These are phyloP conservation scores for Parapsyche elsis DNA, from an alignment of 1,140 invertebrate genomes.

Conservation along the genomic window DNA sequence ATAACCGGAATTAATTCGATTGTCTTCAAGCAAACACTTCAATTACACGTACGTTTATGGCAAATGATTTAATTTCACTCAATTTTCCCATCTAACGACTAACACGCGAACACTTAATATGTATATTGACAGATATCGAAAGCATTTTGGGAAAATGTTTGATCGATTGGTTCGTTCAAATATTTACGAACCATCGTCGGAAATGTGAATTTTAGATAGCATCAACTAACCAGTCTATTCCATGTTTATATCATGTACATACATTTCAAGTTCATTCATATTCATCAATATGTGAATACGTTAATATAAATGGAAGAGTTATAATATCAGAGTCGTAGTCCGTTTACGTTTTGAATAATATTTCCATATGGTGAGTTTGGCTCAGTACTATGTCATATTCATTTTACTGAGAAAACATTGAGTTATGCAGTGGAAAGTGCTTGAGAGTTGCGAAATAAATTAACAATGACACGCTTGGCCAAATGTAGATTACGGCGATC, in stretches of 20 bases:
- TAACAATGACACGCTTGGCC: neutral
- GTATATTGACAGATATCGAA: constrained; percentile 15
- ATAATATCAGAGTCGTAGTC: neutral
- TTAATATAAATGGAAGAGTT: neutral
- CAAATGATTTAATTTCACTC: too few species aligned
- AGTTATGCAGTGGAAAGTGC: neutral
- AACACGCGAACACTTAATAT: too few species aligned
- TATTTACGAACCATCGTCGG: neutral
- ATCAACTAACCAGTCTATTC: neutral
- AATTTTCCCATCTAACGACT: too few species aligned
- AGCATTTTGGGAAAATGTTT: neutral
- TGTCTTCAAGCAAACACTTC: too few species aligned
- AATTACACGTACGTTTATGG: too few species aligned
- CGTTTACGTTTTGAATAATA: too few species aligned
- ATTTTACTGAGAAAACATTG: neutral
- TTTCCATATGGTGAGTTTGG: too few species aligned
- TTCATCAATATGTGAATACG: neutral
- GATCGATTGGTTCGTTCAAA: constrained; percentile 16
- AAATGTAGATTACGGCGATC: neutral
- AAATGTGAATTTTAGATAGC: neutral
- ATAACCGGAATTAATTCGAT: neutral
- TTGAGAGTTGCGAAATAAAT: constrained; percentile 1
- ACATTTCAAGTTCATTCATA: neutral
- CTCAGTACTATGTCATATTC: neutral
- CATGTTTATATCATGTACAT: neutral